Conservation (phyloP, 92 coral and sea anemone species). For the Porites lobata region DNA sequence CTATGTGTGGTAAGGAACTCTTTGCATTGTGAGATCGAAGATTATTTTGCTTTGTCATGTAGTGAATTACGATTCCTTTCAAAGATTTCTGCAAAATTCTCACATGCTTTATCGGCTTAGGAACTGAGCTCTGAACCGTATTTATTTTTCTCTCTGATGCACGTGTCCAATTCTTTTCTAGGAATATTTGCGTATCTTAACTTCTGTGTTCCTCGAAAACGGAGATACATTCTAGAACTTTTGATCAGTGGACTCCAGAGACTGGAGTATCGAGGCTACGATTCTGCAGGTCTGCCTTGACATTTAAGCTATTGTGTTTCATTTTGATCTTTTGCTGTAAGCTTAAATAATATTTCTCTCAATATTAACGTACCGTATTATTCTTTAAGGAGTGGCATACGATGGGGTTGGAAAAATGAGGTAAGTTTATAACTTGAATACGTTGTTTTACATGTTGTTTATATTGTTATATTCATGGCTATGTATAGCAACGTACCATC, state of each 20-base stretch:
- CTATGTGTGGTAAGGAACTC: slow-evolving; percentile 82
- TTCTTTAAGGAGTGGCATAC: slow-evolving; percentile 87
- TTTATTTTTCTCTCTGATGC: background rate
- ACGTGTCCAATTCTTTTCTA: slow-evolving; percentile 28
- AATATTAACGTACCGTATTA: background rate
- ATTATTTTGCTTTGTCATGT: background rate
- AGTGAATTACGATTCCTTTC: background rate
- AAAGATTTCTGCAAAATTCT: background rate
- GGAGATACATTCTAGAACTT: slow-evolving; percentile 90
- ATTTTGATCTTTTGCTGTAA: background rate
- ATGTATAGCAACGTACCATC: background rate
- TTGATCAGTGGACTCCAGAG: slow-evolving; percentile 93
- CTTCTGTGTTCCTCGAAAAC: slow-evolving; percentile 95
- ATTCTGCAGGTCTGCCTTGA: slow-evolving; percentile 87
- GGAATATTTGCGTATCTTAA: slow-evolving; percentile 98
- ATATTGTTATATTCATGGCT: background rate
- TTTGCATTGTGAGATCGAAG: background rate
- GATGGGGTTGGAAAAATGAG: slow-evolving; percentile 81
- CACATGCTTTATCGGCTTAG: background rate
- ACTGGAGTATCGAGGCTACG: slow-evolving; percentile 96
- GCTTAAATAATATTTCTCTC: background rate
- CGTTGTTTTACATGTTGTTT: background rate
- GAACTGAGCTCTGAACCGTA: background rate
- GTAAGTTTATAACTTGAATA: slow-evolving; percentile 38
- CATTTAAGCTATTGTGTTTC: background rate